Conservation (phyloP, 2,888 invertebrate species). For the Nowickia ferox region DNA sequence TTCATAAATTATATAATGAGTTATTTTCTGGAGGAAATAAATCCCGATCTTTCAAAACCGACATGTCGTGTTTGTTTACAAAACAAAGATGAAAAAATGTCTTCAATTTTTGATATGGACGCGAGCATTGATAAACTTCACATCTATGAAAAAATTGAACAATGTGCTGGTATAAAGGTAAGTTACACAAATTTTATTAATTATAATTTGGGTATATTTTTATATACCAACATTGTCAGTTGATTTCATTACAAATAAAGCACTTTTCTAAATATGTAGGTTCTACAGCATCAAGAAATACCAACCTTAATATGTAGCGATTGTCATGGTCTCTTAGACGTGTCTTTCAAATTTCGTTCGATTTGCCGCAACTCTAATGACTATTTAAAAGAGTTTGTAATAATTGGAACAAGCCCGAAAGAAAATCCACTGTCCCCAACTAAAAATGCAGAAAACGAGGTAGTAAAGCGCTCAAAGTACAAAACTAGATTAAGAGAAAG, state of each 20-base stretch:
- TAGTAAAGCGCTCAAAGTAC: slow-evolving; percentile 12
- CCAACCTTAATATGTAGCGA: slow-evolving; percentile 79
- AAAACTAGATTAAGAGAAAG: slow-evolving; percentile 53
- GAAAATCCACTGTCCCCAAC: slow-evolving; percentile 30
- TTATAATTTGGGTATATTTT: no score
- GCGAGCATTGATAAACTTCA: slow-evolving; percentile 26
- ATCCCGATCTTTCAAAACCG: slow-evolving; percentile 43
- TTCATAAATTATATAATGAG: slow-evolving; percentile 8
- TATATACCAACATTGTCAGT: background rate
- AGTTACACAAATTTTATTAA: background rate
- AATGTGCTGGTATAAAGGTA: slow-evolving; percentile 79
- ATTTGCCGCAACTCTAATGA: slow-evolving; percentile 81
- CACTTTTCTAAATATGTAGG: slow-evolving; percentile 74
- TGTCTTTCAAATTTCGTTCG: slow-evolving; percentile 81
- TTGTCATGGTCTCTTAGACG: slow-evolving; percentile 76
- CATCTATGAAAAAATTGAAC: slow-evolving; percentile 76
- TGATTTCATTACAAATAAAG: background rate
- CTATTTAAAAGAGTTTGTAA: slow-evolving; percentile 79
- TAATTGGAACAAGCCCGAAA: background rate
- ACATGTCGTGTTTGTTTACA: slow-evolving; percentile 80
- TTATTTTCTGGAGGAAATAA: background rate
- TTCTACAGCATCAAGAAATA: slow-evolving; percentile 76
- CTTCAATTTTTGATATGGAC: slow-evolving; percentile 76
- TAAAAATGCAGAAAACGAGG: slow-evolving; percentile 1
- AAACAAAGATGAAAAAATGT: slow-evolving; percentile 76